phyloP scores from a whole-genome alignment of 2,888 invertebrate species.

The Drepana falcataria region DNA sequence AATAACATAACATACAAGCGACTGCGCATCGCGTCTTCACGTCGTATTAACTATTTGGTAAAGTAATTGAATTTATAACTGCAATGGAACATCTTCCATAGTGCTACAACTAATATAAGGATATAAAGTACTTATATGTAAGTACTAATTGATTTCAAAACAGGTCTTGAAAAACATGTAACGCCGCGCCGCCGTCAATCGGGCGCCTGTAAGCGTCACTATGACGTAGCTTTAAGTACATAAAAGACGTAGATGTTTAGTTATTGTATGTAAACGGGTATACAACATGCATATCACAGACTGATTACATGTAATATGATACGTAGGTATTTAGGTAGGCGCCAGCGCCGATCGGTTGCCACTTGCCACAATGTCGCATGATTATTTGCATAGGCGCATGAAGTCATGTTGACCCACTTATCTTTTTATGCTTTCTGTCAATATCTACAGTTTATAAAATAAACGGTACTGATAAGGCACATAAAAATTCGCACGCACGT shows the following conservation, averaged over 20 bases:
- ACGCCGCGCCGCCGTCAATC: constrained; percentile 8
- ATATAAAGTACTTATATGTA: no score
- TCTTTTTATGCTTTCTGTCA: not conserved
- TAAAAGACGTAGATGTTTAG: constrained; percentile 22
- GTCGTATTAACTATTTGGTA: no score
- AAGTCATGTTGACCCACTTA: not conserved
- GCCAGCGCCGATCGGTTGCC: not conserved
- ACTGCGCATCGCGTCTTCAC: no score
- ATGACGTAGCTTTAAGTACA: constrained; percentile 31
- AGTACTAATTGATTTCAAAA: no score
- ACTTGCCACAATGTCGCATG: not conserved
- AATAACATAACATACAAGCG: no score
- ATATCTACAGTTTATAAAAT: not conserved
- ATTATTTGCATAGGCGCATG: not conserved
- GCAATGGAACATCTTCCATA: no score
- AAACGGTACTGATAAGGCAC: no score
- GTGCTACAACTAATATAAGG: no score
- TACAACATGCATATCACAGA: not conserved
- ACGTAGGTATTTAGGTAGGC: not conserved
- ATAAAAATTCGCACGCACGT: not conserved
- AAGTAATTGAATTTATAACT: no score
- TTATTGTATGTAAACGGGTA: constrained; percentile 9
- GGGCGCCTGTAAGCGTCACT: constrained; percentile 32
- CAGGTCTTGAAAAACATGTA: not conserved
- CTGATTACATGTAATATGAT: not conserved